Base-by-base conservation (phyloP, 2,888 invertebrate species). In the Prenolepis imparis region DNA sequence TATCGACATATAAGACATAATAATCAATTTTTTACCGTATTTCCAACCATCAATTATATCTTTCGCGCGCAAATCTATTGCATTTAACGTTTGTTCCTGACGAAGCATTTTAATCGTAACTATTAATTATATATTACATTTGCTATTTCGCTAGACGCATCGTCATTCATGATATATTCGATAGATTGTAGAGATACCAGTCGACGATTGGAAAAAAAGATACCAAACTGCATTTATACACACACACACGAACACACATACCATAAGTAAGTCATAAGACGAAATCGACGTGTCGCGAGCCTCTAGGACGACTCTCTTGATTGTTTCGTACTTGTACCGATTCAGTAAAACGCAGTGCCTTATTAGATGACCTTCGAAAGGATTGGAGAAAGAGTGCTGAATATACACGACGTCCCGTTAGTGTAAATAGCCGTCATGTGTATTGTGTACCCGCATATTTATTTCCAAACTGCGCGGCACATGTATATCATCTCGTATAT, bases 311-410 rank as follows among this genome's bases (percentile, higher is more conserved):
- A 82, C 67, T 66, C 70, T 82, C 59, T 85, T 87, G 83, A 84
- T 84, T 84, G 72, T 87, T 88, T 77, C 52, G 44, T 83, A 83
- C 52, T 70, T 77, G 74, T 72, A 89, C 87, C 82, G 84, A 88
- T 90, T 90, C 83, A 86, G 90, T 88, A 88, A 91, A 88, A 86
- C 75, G 87, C 89, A 90, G 91, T 91, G 91, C 91, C 91, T 91
- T 91, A 91, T 90, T 91, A 91, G 91, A 88, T 84, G 84, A 85
- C 82, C 86, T 88, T 88, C 70, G 84, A 89, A 85, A 87, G 83
- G 68, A 85, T 89, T 84, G 89, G 72, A 85, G 84, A 89, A 89
- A 84, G 90, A 90, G 90, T 85, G 87, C 88, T 88, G 67, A 87
- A 89, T 89, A 87, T 82, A 57, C 72, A 84, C 73, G 77, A 88